phyloP scores from a whole-genome alignment of 2,113 vertebrate species.

The Triplophysa rosa region DNA sequence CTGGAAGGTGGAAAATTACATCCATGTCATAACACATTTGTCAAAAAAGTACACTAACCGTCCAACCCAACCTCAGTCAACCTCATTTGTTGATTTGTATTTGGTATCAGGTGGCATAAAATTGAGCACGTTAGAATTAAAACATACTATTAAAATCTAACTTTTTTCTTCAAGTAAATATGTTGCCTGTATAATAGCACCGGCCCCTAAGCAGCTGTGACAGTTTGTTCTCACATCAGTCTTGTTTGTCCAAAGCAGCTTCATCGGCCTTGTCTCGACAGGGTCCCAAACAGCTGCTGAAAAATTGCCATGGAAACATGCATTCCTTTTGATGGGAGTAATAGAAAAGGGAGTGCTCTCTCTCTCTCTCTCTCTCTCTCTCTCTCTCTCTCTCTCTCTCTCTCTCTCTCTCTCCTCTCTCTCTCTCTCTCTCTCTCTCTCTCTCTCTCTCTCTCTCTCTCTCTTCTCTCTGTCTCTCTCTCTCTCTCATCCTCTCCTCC shows the following conservation, averaged over 20 bases:
- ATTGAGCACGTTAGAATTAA: not conserved
- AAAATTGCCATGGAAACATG: slow-evolving; percentile 77
- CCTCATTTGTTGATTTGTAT: no score
- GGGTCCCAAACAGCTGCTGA: slow-evolving; percentile 67
- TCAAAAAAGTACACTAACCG: not conserved
- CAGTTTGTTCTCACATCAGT: slow-evolving; percentile 33
- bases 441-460: not conserved
- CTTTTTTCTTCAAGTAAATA: not conserved
- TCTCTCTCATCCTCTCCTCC: no score
- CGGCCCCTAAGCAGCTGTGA: slow-evolving; percentile 38
- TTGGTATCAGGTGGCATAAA: not conserved
- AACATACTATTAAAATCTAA: no score
- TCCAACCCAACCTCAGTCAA: no score
- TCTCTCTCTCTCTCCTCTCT: slow-evolving; percentile 17
- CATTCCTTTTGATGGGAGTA: slow-evolving; percentile 86
- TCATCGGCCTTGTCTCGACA: slow-evolving; percentile 58
- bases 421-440: slow-evolving; percentile 28
- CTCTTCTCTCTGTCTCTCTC: no score
- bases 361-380: not conserved
- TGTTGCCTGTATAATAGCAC: not conserved
- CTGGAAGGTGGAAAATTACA: not conserved
- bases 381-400: slow-evolving; percentile 3
- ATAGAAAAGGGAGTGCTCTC: slow-evolving; percentile 67
- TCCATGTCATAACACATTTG: not conserved
- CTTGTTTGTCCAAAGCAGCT: slow-evolving; percentile 47